Base-by-base conservation (phyloP, 2,888 invertebrate species). In the Stenotaenia linearis region DNA sequence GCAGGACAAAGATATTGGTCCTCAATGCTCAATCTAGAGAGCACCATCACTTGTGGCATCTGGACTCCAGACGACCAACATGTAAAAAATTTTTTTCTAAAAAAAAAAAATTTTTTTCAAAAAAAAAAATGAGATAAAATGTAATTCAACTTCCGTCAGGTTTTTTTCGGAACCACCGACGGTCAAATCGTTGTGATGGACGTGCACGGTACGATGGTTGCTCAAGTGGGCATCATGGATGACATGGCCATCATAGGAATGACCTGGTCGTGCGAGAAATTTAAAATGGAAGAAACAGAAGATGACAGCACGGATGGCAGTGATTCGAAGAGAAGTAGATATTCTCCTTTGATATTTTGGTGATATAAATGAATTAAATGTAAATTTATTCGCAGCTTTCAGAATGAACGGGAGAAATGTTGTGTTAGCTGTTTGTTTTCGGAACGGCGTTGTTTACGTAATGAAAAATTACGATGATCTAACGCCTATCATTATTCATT, bases 1-100 rank as follows among this genome's bases (percentile, higher is more conserved):
- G 96, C 96, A 0, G 98, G 98, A 0, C 98, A 98, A 87, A 90
- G 98, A 9, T 97, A 97, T 87, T 98, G 98, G 98, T 98, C 98
- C 0, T 96, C 96, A 75, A 96, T 97, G 95, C 88, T 98, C 81
- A 96, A 97, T 84, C 89, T 97, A 82, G 96, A 97, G 85, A 93
- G 95, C 21, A 92, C 93, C 79, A 97, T 98, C 84, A 96, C 96
- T 0, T 97, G 97, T 86, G 98, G 98, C 61, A 94, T 96, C 84
- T 99, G 98, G 98, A 96, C 97, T 12, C 98, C 98, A 0, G 97
- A 97, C 85, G 98, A 98, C 86, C 94, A 95, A 85, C 96, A 97
- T 89, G 90, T 90, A 84, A 82, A 83, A 80, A 23, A 21, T 75
- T 40, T 81, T 37, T 35, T 77, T 69, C 10, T 30, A 50, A 9